A percentile compares a stretch with the other conserved stretches of the same genome.
Conservation (phyloP, 2,797 vertebrate species). For the Paratrypauchen microcephalus region DNA sequence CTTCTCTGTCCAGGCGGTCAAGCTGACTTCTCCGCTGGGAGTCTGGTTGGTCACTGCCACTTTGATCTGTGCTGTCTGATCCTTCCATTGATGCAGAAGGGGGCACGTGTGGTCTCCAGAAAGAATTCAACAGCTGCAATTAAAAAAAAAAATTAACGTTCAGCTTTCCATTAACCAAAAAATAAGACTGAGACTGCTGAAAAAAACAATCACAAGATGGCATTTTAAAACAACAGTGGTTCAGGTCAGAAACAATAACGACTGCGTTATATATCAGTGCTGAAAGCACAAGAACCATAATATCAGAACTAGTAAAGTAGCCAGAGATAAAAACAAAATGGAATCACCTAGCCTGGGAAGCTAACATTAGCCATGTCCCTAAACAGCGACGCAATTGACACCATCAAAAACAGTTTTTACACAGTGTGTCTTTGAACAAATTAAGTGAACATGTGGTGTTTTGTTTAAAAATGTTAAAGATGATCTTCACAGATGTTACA, state of each 20-base stretch:
- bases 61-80: conserved; percentile 90
- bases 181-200: not conserved
- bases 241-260: not conserved
- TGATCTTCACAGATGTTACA: conserved; percentile 6
- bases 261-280: too few relatives aligned
- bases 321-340: conserved; percentile 77
- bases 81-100: conserved; percentile 82
- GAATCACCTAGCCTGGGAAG: conserved; percentile 60
- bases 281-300: not conserved
- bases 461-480: conserved; percentile 4
- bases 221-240: not conserved
- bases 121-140: conserved; percentile 47
- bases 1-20: conserved; percentile 92
- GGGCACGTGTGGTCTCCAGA: conserved; percentile 49
- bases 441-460: not conserved
- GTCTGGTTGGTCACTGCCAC: conserved; percentile 88
- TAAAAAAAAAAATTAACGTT: conserved; percentile 2
- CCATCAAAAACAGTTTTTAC: rapidly evolving
- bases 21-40: conserved; percentile 91
- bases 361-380: conserved; percentile 36
- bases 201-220: too few relatives aligned
- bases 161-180: not conserved
- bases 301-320: not conserved
- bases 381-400: not conserved
- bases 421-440: not conserved